Evolutionary conservation across 2,797 vertebrate genomes (phyloP), one percentile per base, ranked within the genome.

Genomic region (Hirundo rustica): DNA sequence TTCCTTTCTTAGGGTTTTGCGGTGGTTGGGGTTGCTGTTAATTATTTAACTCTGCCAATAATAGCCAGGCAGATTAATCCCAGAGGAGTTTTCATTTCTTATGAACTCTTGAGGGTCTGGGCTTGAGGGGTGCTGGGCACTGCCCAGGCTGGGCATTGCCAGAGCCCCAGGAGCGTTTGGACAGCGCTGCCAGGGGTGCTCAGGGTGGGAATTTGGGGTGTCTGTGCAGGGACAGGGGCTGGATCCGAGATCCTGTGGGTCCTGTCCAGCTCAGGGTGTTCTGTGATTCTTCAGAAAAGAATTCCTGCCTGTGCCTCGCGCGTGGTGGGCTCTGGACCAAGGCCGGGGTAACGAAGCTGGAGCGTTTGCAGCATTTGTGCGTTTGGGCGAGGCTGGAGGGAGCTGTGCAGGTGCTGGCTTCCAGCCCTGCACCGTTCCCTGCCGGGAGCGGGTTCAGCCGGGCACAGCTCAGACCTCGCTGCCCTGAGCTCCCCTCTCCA

Each of bases 171-270:
- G 18, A 79, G 15, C 0, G 0, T 7, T 40, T 4, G 42, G n/a
- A 4, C 13, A 38, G 0, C 0, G 0, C 58, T 34, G 0, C 26
- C 20, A 19, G 38, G 47, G 48, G 11, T 75, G 72, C 38, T 1
- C 22, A 47, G 58, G 57, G 16, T 55, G 50, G 67, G 40, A 23
- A 7, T 54, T 27, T 23, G 50, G 29, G 50, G 16, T 5, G 61
- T 30, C 25, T 14, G 42, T 16, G 50, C 42, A 25, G 53, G 27
- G 12, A 0, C 3, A 2, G 29, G 60, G 10, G 7, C 0, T 26
- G 53, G 45, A 5, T 32, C 20, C 0, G 0, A 15, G 38, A 15
- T 32, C 10, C 21, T 3, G 36, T 9, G 50, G 10, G 7, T 32
- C 14, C 47, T n/a, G 22, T 2, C 30, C 36, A 9, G 14, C 36